These are phyloP conservation scores for human (Homo sapiens) DNA, from an alignment of 2,113 vertebrate genomes.

Conservation along the genomic window DNA sequence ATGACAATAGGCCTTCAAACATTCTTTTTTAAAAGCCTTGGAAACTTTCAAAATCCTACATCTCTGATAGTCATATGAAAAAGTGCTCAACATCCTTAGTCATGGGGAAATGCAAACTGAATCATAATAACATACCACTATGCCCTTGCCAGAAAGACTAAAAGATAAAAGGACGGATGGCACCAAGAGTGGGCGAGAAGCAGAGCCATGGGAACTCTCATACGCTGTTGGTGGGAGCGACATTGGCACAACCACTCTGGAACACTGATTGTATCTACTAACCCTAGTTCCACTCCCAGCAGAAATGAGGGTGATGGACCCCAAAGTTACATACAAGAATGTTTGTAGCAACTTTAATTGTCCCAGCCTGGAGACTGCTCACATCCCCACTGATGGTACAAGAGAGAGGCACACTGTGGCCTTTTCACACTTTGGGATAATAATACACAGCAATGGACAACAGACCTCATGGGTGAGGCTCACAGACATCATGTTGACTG, in stretches of 20 bases:
- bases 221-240: neutral
- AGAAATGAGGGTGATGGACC: neutral
- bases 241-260: neutral
- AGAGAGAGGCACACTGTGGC: neutral
- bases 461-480: neutral
- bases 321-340: neutral
- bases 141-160: neutral
- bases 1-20: neutral
- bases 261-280: neutral
- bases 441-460: neutral
- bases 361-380: neutral
- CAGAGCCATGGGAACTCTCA: neutral
- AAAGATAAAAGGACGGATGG: neutral
- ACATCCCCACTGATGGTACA: neutral
- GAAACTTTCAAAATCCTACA: neutral
- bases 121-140: neutral
- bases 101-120: neutral
- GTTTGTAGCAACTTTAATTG: neutral
- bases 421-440: neutral
- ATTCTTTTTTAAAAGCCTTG: neutral
- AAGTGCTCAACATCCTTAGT: neutral
- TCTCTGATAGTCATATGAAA: neutral
- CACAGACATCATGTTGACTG: neutral
- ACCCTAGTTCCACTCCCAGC: neutral
- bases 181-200: neutral